phyloP scores from a whole-genome alignment of 2,113 vertebrate genomes.

The Megaleporinus macrocephalus region DNA sequence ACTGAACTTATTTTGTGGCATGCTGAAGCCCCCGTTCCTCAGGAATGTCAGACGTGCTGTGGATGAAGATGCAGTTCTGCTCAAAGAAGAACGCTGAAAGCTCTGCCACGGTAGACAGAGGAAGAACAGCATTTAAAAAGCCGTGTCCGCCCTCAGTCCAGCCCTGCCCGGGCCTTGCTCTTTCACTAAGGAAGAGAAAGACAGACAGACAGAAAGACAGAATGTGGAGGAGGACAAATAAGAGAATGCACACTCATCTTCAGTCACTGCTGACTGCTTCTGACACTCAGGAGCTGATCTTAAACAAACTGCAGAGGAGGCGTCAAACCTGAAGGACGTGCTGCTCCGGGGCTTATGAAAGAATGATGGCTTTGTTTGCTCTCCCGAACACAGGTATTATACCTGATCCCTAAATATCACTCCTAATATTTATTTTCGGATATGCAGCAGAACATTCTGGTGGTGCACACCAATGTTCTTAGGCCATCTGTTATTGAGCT shows the following conservation, averaged over 20 bases:
- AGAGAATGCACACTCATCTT: conserved; percentile 14
- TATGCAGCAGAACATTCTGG: not conserved
- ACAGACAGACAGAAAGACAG: not conserved
- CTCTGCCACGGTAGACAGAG: not conserved
- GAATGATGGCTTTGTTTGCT: conserved; percentile 15
- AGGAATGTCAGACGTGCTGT: conserved; percentile 5
- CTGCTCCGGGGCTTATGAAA: not conserved
- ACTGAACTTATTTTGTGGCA: not conserved
- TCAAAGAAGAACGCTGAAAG: conserved; percentile 14
- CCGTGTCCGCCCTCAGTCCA: not conserved
- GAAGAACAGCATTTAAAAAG: conserved; percentile 22
- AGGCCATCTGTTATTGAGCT: not conserved
- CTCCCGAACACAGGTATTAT: not conserved
- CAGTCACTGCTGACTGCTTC: not conserved
- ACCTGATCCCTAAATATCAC: conserved; percentile 18
- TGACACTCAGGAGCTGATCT: conserved; percentile 19
- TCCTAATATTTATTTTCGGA: not conserved
- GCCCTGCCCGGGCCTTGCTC: not conserved
- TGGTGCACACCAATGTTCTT: no score
- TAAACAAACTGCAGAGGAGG: conserved; percentile 14
- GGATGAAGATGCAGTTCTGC: conserved; percentile 19
- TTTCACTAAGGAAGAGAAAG: not conserved
- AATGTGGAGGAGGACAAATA: conserved; percentile 31
- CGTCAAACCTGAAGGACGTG: not conserved
- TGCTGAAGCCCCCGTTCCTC: not conserved